These are phyloP conservation scores for Nowickia ferox DNA, from an alignment of 2,888 invertebrate genomes.

Conservation along the genomic window DNA sequence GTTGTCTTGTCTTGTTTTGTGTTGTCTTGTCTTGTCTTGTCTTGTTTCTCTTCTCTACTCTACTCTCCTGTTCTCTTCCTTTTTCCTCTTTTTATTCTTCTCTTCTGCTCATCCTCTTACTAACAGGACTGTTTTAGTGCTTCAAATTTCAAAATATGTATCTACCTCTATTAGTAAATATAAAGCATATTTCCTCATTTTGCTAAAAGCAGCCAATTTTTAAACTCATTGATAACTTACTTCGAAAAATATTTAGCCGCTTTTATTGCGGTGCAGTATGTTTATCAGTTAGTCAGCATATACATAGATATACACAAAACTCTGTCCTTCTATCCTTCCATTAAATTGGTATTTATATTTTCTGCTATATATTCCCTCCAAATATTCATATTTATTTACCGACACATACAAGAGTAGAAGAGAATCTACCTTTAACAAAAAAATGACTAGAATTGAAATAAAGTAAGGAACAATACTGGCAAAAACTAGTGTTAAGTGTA, in stretches of 20 bases:
- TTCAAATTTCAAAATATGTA: neutral
- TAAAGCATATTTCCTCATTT: constrained; percentile 7
- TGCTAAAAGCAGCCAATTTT: constrained; percentile 11
- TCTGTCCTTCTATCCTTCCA: constrained; percentile 24
- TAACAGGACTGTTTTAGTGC: neutral
- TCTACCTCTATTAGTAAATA: neutral
- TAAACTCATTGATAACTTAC: constrained; percentile 17
- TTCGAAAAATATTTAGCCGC: neutral
- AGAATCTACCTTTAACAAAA: constrained; percentile 29
- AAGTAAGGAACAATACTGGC: neutral
- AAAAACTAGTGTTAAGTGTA: too few relatives aligned
- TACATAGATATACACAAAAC: too few relatives aligned
- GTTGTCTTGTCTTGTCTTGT: too few relatives aligned
- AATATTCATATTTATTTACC: constrained; percentile 49
- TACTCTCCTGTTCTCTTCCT: too few relatives aligned
- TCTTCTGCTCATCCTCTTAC: too few relatives aligned
- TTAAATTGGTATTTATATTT: constrained; percentile 14
- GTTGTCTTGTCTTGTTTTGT: too few relatives aligned
- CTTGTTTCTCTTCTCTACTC: too few relatives aligned
- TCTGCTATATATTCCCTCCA: constrained; percentile 20
- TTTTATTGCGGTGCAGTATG: constrained; percentile 31
- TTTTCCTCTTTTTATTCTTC: too few relatives aligned
- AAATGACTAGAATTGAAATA: neutral
- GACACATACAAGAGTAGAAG: neutral
- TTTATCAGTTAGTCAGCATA: constrained; percentile 32